Evolutionary conservation across 2,113 vertebrate species (phyloP).

Genomic region (Rafetus swinhoei): DNA sequence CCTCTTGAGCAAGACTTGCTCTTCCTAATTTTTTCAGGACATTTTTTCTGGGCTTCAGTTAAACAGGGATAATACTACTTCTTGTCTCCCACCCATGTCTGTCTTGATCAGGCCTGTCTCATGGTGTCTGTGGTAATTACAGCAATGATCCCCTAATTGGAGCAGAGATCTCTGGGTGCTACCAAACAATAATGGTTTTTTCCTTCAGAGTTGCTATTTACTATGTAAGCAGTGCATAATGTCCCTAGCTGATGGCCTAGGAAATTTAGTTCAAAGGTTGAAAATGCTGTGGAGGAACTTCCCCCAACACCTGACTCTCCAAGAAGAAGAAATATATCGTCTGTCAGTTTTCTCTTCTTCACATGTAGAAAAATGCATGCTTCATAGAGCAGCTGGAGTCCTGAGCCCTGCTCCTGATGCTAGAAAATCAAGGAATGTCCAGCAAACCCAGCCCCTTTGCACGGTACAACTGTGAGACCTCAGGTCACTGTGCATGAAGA

Average conservation of each 20-base stretch:
- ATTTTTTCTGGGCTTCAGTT: not conserved
- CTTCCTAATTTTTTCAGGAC: no score
- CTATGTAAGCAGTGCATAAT: not conserved
- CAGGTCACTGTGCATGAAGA: accelerated
- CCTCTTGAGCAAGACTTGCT: no score
- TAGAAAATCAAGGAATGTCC: not conserved
- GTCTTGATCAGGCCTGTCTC: not conserved
- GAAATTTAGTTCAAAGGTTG: slow-evolving; percentile 44
- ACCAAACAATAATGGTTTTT: slow-evolving; percentile 22
- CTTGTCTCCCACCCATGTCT: accelerated
- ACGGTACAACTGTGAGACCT: accelerated
- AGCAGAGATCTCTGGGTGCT: not conserved
- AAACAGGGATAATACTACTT: accelerated
- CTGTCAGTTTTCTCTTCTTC: slow-evolving; percentile 8
- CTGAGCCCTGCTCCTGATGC: slow-evolving; percentile 9
- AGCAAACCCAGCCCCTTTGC: not conserved
- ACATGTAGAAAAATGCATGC: not conserved
- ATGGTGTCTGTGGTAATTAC: not conserved
- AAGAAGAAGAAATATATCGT: not conserved
- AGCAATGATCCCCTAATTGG: not conserved
- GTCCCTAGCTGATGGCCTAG: not conserved
- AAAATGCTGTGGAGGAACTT: not conserved
- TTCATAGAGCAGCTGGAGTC: slow-evolving; percentile 7
- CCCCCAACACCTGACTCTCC: slow-evolving; percentile 23
- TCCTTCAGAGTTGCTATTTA: not conserved